phyloP scores from a whole-genome alignment of 2,113 vertebrate genomes.

The Syngnathoides biaculeatus region DNA sequence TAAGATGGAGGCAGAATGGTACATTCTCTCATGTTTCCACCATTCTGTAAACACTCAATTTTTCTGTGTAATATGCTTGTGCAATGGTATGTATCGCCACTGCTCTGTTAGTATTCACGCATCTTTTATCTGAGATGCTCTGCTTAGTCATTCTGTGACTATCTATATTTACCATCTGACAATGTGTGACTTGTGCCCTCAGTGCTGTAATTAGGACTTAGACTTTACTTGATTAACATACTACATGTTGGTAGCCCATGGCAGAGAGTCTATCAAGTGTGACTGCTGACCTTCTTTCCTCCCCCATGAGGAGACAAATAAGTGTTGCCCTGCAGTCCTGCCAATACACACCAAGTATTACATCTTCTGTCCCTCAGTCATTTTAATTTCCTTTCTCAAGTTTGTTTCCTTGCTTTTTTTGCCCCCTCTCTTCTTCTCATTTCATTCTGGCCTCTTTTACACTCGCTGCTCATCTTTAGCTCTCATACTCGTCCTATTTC shows the following conservation, averaged over 20 bases:
- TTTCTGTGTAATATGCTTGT: constrained; percentile 23
- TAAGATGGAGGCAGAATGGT: constrained; percentile 9
- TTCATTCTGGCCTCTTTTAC: constrained; percentile 16
- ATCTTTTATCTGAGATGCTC: constrained; percentile 15
- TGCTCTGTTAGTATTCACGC: constrained; percentile 11
- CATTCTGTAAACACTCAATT: constrained; percentile 11
- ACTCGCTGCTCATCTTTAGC: neutral
- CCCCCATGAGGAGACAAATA: constrained; percentile 21
- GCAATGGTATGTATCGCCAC: constrained; percentile 29
- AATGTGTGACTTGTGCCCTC: constrained; percentile 10
- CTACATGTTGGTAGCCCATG: constrained; percentile 46
- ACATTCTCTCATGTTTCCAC: constrained; percentile 16
- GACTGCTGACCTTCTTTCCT: constrained; percentile 53
- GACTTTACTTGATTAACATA: constrained; percentile 51
- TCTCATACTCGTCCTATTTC: neutral
- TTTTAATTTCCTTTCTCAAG: constrained; percentile 14
- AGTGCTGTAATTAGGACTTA: constrained; percentile 49
- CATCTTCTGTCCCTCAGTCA: constrained; percentile 24
- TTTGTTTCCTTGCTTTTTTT: constrained; percentile 12
- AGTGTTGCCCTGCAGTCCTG: constrained; percentile 6
- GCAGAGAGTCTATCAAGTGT: constrained; percentile 33
- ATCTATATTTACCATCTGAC: constrained; percentile 31
- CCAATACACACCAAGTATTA: constrained; percentile 9
- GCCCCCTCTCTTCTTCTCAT: neutral
- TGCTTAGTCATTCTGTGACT: constrained; percentile 12